Conservation (phyloP, 2,113 vertebrate genomes). For the Aphelocoma coerulescens region DNA sequence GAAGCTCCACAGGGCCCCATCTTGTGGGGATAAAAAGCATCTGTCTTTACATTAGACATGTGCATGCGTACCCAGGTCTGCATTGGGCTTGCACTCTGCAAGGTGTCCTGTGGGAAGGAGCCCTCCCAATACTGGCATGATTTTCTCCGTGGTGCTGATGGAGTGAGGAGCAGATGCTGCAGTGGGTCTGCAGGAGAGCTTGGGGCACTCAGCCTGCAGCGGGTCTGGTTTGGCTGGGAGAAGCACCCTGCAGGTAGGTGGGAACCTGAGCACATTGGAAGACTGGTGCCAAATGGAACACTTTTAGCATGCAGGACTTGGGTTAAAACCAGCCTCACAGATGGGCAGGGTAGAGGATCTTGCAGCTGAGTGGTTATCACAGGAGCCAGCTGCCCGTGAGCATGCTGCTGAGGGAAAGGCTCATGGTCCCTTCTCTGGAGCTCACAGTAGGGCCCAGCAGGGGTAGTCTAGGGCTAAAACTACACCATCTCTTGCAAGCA, state of each 20-base stretch:
- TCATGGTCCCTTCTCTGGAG: background rate
- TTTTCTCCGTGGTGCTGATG: background rate
- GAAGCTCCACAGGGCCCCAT: background rate
- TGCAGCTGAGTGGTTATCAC: background rate
- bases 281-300: background rate
- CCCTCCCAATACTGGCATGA: background rate
- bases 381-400: background rate
- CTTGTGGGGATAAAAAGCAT: background rate
- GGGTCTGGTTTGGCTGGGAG: background rate
- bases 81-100: background rate
- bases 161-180: background rate
- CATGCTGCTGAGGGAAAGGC: background rate
- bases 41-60: background rate
- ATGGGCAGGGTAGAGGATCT: background rate
- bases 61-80: background rate
- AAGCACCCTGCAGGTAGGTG: conserved; percentile 14
- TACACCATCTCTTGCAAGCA: fast-evolving
- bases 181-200: background rate
- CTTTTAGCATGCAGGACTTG: fast-evolving
- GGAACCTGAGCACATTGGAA: background rate
- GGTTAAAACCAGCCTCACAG: background rate
- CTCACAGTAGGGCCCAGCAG: background rate
- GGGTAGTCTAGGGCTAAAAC: background rate
- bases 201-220: background rate
- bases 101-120: background rate